phyloP scores from a whole-genome alignment of 2,888 invertebrate species.

The Drosophila leonis region DNA sequence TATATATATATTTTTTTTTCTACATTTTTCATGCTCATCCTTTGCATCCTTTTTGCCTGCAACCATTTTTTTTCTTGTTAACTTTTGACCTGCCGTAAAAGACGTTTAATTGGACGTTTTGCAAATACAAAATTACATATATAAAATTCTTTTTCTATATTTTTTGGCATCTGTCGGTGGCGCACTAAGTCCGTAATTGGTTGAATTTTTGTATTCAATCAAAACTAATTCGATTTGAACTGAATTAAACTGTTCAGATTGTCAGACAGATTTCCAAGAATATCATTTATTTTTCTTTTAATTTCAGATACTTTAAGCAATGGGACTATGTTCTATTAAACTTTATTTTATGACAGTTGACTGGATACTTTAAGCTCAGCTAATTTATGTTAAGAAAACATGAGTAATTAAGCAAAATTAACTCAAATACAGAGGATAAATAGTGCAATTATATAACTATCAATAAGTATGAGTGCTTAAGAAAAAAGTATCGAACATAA shows the following conservation, averaged over 20 bases:
- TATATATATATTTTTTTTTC: conserved; percentile 23
- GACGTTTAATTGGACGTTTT: conserved; percentile 36
- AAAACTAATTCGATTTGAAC: conserved; percentile 13
- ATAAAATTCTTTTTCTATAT: background rate
- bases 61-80: background rate
- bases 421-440: conserved; percentile 25
- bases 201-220: conserved; percentile 11
- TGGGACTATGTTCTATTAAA: background rate
- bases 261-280: conserved; percentile 6
- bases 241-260: background rate
- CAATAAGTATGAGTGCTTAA: conserved; percentile 2
- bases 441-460: conserved; percentile 19
- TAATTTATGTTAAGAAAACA: conserved; percentile 32
- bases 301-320: background rate
- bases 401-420: conserved; percentile 33
- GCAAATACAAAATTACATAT: background rate
- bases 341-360: background rate
- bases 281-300: background rate
- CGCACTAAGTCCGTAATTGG: conserved; percentile 18
- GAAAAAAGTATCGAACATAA: background rate
- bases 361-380: background rate
- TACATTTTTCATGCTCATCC: conserved; percentile 57
- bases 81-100: conserved; percentile 19
- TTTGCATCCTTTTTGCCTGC: conserved; percentile 15
- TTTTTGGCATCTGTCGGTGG: background rate